Evolutionary conservation across 2,113 vertebrate genomes (phyloP).

Genomic region (Atlantisia rogersi): DNA sequence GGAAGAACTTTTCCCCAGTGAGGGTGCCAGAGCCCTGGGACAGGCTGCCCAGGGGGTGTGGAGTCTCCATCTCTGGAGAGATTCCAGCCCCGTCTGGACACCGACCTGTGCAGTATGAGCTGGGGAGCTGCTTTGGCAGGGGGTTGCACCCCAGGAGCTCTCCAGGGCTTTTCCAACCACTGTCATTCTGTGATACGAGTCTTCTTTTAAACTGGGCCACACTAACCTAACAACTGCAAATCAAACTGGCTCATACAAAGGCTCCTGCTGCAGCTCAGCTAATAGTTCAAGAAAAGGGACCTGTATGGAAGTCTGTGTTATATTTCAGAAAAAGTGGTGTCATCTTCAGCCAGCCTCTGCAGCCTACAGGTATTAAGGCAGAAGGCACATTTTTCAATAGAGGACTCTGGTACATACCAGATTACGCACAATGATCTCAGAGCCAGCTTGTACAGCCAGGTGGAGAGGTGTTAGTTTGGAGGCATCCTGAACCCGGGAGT

Average conservation of each 20-base stretch:
- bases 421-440: conserved; percentile 97
- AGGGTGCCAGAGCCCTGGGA: no score
- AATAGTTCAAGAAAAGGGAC: background rate
- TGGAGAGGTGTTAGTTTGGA: conserved; percentile 95
- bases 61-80: no score
- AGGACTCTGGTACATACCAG: conserved; percentile 77
- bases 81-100: no score
- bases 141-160: no score
- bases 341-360: no score
- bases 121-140: no score
- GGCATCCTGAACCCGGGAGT: conserved; percentile 94
- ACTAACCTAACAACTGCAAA: background rate
- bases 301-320: background rate
- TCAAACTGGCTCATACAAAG: fast-evolving
- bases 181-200: background rate
- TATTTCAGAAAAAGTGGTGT: background rate
- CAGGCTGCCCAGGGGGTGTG: no score
- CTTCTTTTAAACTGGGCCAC: background rate
- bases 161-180: no score
- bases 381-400: fast-evolving
- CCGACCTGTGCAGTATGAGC: no score
- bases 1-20: no score
- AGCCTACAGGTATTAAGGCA: background rate
- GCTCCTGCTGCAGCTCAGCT: background rate
- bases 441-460: conserved; percentile 94